phyloP scores from a whole-genome alignment of 2,888 invertebrate species.

The Apoda limacodes region DNA sequence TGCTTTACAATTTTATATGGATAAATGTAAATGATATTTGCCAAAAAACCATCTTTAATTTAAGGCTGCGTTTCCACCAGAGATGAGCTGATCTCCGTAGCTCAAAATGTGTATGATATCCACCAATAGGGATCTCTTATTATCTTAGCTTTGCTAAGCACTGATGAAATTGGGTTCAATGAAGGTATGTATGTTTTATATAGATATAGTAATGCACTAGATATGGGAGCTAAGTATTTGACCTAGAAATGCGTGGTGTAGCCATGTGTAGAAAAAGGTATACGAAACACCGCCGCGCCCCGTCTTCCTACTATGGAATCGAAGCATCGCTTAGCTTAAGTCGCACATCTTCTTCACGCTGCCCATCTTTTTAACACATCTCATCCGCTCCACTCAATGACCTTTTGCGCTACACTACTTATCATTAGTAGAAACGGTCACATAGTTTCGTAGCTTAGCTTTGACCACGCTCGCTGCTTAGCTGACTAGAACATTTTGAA shows the following conservation, averaged over 20 bases:
- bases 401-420: no score
- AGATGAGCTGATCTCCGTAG: not conserved
- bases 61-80: not conserved
- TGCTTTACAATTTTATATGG: no score
- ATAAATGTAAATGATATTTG: no score
- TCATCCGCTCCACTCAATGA: not conserved
- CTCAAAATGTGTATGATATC: not conserved
- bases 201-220: no score
- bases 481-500: not conserved
- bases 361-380: not conserved
- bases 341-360: not conserved
- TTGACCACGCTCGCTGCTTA: not conserved
- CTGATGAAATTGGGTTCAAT: not conserved
- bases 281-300: no score
- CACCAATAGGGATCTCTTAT: not conserved
- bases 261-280: no score
- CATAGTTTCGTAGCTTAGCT: not conserved
- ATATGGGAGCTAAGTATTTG: not conserved
- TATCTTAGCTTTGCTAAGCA: not conserved
- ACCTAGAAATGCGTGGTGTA: no score
- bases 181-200: not conserved
- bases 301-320: not conserved
- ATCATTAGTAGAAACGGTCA: not conserved
- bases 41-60: no score
- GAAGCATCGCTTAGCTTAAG: not conserved